phyloP scores from a whole-genome alignment of 2,888 invertebrate genomes.

The Dichetophora obliterata region DNA sequence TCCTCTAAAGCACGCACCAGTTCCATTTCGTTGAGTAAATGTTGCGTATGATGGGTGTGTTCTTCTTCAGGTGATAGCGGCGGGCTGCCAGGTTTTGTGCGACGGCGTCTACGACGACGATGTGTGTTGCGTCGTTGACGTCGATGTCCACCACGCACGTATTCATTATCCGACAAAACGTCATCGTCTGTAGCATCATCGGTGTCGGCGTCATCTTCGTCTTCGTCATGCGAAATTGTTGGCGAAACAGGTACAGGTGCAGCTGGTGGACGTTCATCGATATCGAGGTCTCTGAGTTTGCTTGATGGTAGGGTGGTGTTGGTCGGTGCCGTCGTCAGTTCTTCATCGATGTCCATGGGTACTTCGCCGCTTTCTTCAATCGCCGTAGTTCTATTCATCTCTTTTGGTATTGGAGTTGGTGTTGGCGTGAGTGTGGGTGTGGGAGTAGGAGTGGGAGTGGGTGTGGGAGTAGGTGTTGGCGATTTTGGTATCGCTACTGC shows the following conservation, averaged over 20 bases:
- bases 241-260: constrained; percentile 65
- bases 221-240: constrained; percentile 52
- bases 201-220: constrained; percentile 50
- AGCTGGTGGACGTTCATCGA: constrained; percentile 64
- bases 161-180: constrained; percentile 49
- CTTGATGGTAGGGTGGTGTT: constrained; percentile 56
- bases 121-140: constrained; percentile 47
- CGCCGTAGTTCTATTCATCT: constrained; percentile 47
- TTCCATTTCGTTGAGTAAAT: constrained; percentile 63
- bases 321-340: constrained; percentile 61
- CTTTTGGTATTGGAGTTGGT: neutral
- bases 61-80: constrained; percentile 58
- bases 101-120: constrained; percentile 49
- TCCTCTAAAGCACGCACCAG: constrained; percentile 61
- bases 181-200: constrained; percentile 52
- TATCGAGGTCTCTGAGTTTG: constrained; percentile 55
- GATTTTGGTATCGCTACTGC: constrained; percentile 19
- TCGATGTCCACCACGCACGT: constrained; percentile 47
- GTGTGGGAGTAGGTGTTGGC: neutral
- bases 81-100: constrained; percentile 53
- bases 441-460: too few relatives aligned
- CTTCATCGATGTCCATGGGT: constrained; percentile 65
- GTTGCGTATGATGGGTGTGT: constrained; percentile 64
- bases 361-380: constrained; percentile 57
- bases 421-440: too few relatives aligned